Conservation (phyloP, 2,113 vertebrate genomes). For the Salvator merianae region DNA sequence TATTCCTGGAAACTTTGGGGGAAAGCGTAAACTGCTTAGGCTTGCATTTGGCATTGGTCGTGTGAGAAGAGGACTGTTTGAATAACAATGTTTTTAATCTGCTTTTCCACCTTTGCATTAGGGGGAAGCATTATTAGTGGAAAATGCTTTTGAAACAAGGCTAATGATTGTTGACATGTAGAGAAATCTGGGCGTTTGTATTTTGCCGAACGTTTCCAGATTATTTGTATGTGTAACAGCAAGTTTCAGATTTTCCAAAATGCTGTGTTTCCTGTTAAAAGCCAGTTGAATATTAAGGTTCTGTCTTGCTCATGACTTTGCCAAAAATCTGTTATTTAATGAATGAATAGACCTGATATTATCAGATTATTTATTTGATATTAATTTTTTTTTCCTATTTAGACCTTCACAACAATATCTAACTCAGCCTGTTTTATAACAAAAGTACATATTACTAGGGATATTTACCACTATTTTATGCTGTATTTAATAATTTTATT, state of each 20-base stretch:
- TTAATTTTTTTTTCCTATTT: neutral
- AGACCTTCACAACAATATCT: neutral
- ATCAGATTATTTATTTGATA: constrained; percentile 26
- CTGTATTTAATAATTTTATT: neutral
- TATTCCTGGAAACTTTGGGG: neutral
- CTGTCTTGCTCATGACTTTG: neutral
- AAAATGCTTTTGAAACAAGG: neutral
- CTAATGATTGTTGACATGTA: neutral
- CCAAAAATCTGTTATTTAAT: neutral
- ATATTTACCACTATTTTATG: neutral
- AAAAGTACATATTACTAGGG: neutral
- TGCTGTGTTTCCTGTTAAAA: rapidly evolving
- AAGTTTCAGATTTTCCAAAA: constrained; percentile 7
- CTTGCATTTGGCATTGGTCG: neutral
- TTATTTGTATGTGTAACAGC: neutral
- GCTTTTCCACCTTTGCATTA: neutral
- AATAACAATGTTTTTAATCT: neutral
- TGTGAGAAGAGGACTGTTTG: neutral
- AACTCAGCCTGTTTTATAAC: neutral
- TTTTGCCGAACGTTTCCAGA: neutral
- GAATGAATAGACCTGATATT: constrained; percentile 7
- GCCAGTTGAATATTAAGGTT: neutral
- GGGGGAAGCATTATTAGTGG: neutral
- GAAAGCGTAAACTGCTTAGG: neutral
- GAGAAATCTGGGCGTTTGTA: neutral